Evolutionary conservation across 2,888 invertebrate genomes (phyloP), one percentile per base, ranked within the genome.

Genomic region (Conops quadrifasciatus): DNA sequence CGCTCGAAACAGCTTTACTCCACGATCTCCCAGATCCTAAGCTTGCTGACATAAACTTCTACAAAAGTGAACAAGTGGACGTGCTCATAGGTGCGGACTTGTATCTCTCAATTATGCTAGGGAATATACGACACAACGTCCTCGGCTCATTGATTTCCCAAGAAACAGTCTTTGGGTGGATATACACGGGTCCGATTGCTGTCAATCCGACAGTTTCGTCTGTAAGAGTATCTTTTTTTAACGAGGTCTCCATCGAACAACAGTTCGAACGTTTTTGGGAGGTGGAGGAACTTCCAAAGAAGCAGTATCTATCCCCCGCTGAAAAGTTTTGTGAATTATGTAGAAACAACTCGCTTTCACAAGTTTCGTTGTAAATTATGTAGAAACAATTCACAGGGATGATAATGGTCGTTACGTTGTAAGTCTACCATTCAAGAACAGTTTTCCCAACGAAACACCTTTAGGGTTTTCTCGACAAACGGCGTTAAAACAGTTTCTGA

Each of bases 391-490:
- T 0, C 7, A n/a, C 5, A n/a, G 67, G 1, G 21, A 26, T 16
- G 5, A 26, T 16, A 60, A 71, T 16, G 71, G 68, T 0, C 65
- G 71, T 1, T 66, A 73, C 21, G 11, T 69, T 4, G 71, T 73
- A 21, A n/a, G 26, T 2, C 2, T 67, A 2, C 63, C 70, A 0
- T 67, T 72, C 3, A 72, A 66, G 28, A 21, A n/a, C 53, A 19
- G 16, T 45, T 63, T 26, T 11, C 28, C 58, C 2, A 15, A 24
- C n/a, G n/a, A 36, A 9, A 15, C 49, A 15, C 49, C 7, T 5
- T 49, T 49, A 13, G n/a, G n/a, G 11, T 7, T 60, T 15, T 60
- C 19, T 1, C 28, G 62, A 0, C n/a, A 53, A 21, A 21, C 21
- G 2, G n/a, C 53, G 5, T 19, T n/a, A 2, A 53, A 24, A 21